Evolutionary conservation across 1,140 invertebrate species (phyloP).

Genomic region (Drosophila rhopaloa): DNA sequence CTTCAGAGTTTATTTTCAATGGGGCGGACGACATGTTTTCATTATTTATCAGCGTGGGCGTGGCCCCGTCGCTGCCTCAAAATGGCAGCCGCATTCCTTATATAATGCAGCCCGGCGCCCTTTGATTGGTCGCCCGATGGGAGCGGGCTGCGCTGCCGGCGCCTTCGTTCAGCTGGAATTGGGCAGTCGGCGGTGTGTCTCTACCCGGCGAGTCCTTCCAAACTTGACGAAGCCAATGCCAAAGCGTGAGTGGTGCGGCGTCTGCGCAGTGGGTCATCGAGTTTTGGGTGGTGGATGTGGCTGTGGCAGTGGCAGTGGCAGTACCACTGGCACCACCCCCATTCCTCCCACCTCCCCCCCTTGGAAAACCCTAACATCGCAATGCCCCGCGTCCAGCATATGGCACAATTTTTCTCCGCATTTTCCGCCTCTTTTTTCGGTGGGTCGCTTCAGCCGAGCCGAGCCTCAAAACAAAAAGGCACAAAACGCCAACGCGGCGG

Average conservation of each 20-base stretch:
- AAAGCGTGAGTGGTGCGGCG: conserved; percentile 51
- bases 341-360: not conserved
- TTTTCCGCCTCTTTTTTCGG: conserved; percentile 7
- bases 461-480: conserved; percentile 63
- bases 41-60: conserved; percentile 82
- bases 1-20: conserved; percentile 84
- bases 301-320: too few relatives aligned
- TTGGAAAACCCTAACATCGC: conserved; percentile 47
- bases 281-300: not conserved
- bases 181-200: conserved; percentile 48
- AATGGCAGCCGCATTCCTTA: conserved; percentile 70
- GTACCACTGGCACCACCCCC: not conserved
- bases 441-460: not conserved
- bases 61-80: conserved; percentile 58
- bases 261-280: conserved; percentile 42
- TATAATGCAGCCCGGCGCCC: conserved; percentile 26
- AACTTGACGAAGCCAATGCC: conserved; percentile 80
- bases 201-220: conserved; percentile 44
- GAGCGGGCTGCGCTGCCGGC: conserved; percentile 43
- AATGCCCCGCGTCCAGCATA: conserved; percentile 70
- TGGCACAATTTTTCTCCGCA: conserved; percentile 69
- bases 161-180: conserved; percentile 80
- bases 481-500: conserved; percentile 55
- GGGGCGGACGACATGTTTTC: conserved; percentile 84
- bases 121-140: conserved; percentile 50